A percentile compares a stretch with the other conserved stretches of the same genome.
Evolutionary conservation across 2,888 invertebrate genomes (phyloP).

Genomic region (Bruchidius siliquastri): DNA sequence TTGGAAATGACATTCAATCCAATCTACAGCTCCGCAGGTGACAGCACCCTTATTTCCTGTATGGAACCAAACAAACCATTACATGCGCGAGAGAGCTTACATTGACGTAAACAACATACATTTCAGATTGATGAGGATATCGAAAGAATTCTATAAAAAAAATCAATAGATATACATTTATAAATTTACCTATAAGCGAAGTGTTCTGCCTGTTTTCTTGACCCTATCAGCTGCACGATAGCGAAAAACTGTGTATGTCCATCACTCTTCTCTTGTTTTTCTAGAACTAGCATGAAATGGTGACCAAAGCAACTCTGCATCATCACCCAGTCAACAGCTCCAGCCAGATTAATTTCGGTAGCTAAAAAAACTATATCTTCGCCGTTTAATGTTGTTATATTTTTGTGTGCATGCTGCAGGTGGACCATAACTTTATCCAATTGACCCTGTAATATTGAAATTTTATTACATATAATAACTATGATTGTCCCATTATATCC

Average conservation of each 20-base stretch:
- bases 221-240: slow-evolving; percentile 97
- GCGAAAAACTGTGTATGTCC: slow-evolving; percentile 96
- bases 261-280: slow-evolving; percentile 97
- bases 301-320: slow-evolving; percentile 99
- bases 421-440: slow-evolving; percentile 98
- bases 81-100: no score
- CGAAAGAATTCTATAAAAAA: no score
- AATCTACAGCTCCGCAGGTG: no score
- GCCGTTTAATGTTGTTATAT: slow-evolving; percentile 95
- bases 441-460: slow-evolving; percentile 57
- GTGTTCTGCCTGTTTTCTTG: slow-evolving; percentile 97
- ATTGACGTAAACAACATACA: no score
- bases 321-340: slow-evolving; percentile 99
- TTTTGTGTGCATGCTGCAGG: slow-evolving; percentile 94
- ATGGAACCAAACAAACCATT: no score
- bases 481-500: no score
- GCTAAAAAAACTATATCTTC: slow-evolving; percentile 99
- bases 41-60: no score
- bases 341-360: slow-evolving; percentile 98
- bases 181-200: slow-evolving; percentile 81
- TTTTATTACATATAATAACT: background rate
- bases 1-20: no score
- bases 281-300: slow-evolving; percentile 98
- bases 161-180: background rate
- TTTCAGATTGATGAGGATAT: no score